phyloP scores from a whole-genome alignment of 2,797 vertebrate genomes.

The Dendrocincla fuliginosa region DNA sequence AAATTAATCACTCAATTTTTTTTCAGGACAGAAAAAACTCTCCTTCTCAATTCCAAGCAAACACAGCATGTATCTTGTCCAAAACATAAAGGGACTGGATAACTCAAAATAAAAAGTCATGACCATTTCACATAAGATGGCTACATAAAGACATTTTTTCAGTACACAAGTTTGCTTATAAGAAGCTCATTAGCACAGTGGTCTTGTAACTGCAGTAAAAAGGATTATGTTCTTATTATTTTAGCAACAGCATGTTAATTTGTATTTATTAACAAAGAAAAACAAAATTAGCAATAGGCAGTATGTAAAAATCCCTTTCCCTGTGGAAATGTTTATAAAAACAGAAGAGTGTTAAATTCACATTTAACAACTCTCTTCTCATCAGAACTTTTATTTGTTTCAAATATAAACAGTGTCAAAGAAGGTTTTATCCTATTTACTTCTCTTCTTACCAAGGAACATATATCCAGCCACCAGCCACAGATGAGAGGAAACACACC shows the following conservation, averaged over 20 bases:
- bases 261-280: neutral
- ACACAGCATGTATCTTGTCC: neutral
- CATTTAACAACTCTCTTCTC: neutral
- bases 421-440: neutral
- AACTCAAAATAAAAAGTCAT: neutral
- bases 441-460: constrained; percentile 88
- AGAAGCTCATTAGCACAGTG: neutral
- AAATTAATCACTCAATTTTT: neutral
- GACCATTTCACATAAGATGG: neutral
- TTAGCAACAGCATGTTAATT: neutral
- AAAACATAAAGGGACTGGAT: neutral
- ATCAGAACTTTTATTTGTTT: neutral
- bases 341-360: neutral
- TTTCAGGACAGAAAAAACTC: neutral
- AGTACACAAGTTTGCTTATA: neutral
- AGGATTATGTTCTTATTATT: neutral
- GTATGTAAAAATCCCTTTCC: neutral
- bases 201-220: neutral
- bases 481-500: constrained; percentile 97
- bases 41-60: neutral
- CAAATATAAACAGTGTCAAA: neutral
- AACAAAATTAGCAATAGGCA: neutral
- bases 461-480: constrained; percentile 98
- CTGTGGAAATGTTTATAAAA: neutral
- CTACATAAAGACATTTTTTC: neutral